phyloP scores from a whole-genome alignment of 1,140 invertebrate species.

The Drosophila sucinea region DNA sequence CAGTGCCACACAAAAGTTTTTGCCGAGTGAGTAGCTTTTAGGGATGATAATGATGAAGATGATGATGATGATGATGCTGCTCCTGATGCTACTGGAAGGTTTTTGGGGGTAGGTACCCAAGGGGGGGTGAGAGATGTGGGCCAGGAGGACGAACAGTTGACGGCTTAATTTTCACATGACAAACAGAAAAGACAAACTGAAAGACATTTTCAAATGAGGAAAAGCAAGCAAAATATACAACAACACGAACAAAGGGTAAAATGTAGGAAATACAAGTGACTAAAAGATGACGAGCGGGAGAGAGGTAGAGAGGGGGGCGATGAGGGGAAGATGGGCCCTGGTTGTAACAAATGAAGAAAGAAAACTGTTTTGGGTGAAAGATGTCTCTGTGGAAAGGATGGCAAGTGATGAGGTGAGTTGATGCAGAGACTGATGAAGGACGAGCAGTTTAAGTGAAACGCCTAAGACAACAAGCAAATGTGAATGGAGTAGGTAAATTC shows the following conservation, averaged over 20 bases:
- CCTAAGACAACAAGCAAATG: constrained; percentile 38
- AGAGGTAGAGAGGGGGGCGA: no score
- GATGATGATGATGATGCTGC: constrained; percentile 27
- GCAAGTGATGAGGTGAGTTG: constrained; percentile 48
- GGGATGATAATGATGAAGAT: constrained; percentile 49
- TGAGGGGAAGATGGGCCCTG: neutral
- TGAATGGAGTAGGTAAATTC: constrained; percentile 17
- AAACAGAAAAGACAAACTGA: constrained; percentile 65
- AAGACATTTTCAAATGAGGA: constrained; percentile 60
- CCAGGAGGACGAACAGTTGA: constrained; percentile 41
- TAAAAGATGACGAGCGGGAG: constrained; percentile 29
- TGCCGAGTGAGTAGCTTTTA: constrained; percentile 52
- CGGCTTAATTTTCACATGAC: constrained; percentile 76
- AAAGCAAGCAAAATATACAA: constrained; percentile 30
- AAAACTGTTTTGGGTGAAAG: constrained; percentile 12
- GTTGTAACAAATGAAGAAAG: neutral
- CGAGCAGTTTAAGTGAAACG: constrained; percentile 43
- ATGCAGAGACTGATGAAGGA: constrained; percentile 45
- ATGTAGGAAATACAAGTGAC: constrained; percentile 15
- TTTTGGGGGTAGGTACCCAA: neutral
- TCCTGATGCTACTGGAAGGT: constrained; percentile 4
- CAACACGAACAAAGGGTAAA: constrained; percentile 15
- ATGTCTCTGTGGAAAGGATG: constrained; percentile 10
- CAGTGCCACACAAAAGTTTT: constrained; percentile 47
- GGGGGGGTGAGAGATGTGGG: no score